phyloP scores from a whole-genome alignment of 2,888 invertebrate species.

The Vanessa cardui region DNA sequence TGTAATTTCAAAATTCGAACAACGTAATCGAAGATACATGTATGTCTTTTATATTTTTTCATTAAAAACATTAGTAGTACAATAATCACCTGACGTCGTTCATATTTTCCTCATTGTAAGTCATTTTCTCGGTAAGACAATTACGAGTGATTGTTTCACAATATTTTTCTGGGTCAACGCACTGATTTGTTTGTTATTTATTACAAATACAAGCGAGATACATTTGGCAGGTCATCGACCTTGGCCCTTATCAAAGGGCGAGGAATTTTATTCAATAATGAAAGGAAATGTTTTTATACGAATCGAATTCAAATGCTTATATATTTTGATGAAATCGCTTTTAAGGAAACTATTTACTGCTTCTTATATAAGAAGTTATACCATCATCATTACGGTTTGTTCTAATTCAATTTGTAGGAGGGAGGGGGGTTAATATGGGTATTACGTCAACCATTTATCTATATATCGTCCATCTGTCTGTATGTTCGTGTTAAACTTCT shows the following conservation, averaged over 20 bases:
- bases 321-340: neutral
- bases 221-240: slow-evolving; percentile 30
- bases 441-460: no score
- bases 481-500: no score
- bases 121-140: slow-evolving; percentile 20
- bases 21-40: no score
- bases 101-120: slow-evolving; percentile 13
- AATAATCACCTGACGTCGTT: no score
- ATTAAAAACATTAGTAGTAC: no score
- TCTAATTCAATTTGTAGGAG: no score
- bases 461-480: no score
- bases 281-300: neutral
- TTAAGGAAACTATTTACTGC: neutral
- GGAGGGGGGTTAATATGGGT: no score
- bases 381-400: no score
- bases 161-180: slow-evolving; percentile 38
- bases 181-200: slow-evolving; percentile 35
- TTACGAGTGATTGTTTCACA: slow-evolving; percentile 30
- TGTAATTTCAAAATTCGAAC: no score
- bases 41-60: no score
- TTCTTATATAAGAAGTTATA: no score
- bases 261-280: slow-evolving; percentile 12
- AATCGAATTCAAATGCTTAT: neutral
- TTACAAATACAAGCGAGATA: slow-evolving; percentile 17
- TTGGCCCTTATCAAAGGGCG: slow-evolving; percentile 34